Percentiles rank a stretch among this genome's conserved stretches.
Evolutionary conservation across 2,797 vertebrate species (phyloP).

Genomic region (Kryptolebias ocellatus): DNA sequence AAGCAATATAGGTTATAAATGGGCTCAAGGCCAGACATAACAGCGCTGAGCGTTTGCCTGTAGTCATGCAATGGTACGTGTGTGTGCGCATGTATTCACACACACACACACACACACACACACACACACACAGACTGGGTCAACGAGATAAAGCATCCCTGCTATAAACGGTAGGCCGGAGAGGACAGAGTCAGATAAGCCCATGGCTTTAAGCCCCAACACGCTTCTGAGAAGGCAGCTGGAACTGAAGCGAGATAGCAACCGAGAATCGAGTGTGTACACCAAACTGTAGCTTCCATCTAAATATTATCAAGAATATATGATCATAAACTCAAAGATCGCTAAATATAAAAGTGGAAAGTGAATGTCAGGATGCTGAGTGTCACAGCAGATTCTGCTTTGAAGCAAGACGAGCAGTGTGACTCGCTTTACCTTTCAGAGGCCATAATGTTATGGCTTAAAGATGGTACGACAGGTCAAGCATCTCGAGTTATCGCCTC

Average conservation of each 20-base stretch:
- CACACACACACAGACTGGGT: conserved; percentile 58
- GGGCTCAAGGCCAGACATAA: conserved; percentile 45
- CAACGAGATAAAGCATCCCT: conserved; percentile 73
- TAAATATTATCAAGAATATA: conserved; percentile 1
- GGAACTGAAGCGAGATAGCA: conserved; percentile 27
- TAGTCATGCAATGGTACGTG: conserved; percentile 1
- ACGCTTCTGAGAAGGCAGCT: conserved; percentile 48
- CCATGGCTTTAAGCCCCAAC: conserved; percentile 71
- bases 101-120: conserved; percentile 38
- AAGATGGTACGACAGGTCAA: too few relatives aligned
- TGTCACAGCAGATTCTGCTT: not conserved
- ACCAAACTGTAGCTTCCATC: not conserved
- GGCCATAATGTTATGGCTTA: not conserved
- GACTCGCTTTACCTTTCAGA: not conserved
- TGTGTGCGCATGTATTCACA: conserved; percentile 14
- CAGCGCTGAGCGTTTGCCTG: conserved; percentile 33
- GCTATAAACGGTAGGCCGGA: conserved; percentile 69
- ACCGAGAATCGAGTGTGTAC: conserved; percentile 10
- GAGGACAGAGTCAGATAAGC: conserved; percentile 74
- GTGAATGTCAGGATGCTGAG: too few relatives aligned
- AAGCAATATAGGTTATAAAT: conserved; percentile 51
- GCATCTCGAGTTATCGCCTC: too few relatives aligned
- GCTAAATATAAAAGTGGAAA: not conserved
- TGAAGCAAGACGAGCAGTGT: not conserved
- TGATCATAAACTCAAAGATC: not conserved